Conservation (phyloP, 2,113 vertebrate species). For the Rhea americana region DNA sequence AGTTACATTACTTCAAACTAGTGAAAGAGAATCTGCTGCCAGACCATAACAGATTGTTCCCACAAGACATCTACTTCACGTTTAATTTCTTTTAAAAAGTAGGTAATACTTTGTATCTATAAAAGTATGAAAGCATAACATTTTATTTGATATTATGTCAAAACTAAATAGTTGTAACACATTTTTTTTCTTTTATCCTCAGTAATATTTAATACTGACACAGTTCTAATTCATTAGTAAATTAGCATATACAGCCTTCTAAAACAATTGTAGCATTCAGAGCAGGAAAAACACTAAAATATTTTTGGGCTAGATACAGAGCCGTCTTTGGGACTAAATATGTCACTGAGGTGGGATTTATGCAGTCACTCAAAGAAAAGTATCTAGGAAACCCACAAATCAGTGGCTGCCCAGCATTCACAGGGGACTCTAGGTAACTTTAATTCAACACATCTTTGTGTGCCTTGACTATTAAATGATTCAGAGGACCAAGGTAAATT, state of each 20-base stretch:
- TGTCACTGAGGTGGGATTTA: neutral
- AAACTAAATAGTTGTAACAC: slow-evolving; percentile 45
- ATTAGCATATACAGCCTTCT: neutral
- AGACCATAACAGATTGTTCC: slow-evolving; percentile 67
- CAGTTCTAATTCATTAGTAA: neutral
- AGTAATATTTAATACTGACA: slow-evolving; percentile 17
- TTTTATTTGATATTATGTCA: slow-evolving; percentile 49
- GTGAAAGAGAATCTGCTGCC: slow-evolving; percentile 55
- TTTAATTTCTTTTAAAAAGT: slow-evolving; percentile 71
- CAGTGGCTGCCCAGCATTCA: neutral
- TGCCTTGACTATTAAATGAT: neutral
- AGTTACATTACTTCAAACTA: slow-evolving; percentile 57
- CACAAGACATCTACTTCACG: slow-evolving; percentile 56
- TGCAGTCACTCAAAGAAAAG: neutral
- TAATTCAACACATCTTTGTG: neutral
- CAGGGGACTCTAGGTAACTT: neutral
- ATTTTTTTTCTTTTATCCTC: slow-evolving; percentile 32
- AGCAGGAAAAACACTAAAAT: neutral
- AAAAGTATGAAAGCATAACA: slow-evolving; percentile 58
- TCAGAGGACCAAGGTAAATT: neutral
- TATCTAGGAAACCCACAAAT: neutral
- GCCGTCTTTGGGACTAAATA: neutral
- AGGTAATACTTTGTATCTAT: slow-evolving; percentile 53
- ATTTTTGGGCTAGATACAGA: neutral
- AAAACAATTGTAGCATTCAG: neutral